These are phyloP conservation scores for Aspidiotus destructor DNA, from an alignment of 2,888 invertebrate genomes.

Conservation along the genomic window DNA sequence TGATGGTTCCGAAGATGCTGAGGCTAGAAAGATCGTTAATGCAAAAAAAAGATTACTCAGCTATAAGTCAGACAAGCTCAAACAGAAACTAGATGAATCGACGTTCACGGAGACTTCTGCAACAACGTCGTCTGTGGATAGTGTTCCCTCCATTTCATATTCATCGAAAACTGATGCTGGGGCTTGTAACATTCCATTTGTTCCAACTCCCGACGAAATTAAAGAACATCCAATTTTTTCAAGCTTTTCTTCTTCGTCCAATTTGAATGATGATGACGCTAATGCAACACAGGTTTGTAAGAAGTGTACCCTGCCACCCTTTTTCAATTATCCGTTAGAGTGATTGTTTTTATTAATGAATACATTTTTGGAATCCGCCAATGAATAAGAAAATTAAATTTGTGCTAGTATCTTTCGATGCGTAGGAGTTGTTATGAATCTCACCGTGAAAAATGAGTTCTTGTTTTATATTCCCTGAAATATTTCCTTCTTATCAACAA, in stretches of 20 bases:
- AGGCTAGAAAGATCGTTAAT: slow-evolving; percentile 2
- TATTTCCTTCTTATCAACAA: no score
- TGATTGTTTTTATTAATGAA: no score
- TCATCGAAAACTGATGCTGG: neutral
- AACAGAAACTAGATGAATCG: neutral
- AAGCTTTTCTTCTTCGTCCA: neutral
- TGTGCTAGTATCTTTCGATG: no score
- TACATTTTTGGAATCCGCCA: no score
- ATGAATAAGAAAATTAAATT: no score
- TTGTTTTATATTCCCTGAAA: no score
- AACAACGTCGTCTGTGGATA: neutral
- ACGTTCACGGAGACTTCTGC: neutral
- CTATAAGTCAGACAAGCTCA: slow-evolving; percentile 5
- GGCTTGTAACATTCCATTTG: slow-evolving; percentile 3
- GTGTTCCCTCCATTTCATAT: neutral
- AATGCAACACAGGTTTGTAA: no score
- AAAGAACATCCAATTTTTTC: slow-evolving; percentile 16
- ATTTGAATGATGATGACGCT: neutral
- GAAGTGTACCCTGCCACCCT: no score
- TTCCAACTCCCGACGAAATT: slow-evolving; percentile 7
- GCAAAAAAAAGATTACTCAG: slow-evolving; percentile 6
- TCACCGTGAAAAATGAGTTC: no score
- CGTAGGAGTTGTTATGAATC: no score
- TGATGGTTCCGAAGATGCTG: neutral
- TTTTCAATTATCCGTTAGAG: no score